Percentiles rank a stretch among this genome's conserved stretches.
These are phyloP conservation scores for Ceriagrion tenellum DNA, from an alignment of 2,888 invertebrate genomes.

Conservation along the genomic window DNA sequence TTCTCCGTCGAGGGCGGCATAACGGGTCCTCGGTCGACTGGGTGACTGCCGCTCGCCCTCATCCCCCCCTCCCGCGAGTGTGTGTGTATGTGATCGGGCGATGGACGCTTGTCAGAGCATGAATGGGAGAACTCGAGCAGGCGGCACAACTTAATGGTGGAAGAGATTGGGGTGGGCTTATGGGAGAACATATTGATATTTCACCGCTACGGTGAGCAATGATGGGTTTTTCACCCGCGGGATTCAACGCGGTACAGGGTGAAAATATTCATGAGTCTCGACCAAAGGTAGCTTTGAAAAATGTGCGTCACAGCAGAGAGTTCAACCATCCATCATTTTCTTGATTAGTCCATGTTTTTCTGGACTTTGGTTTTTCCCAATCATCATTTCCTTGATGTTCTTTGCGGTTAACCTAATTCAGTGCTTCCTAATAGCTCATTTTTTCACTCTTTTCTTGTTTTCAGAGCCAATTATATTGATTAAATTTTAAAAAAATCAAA, in stretches of 20 bases:
- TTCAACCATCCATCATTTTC: background rate
- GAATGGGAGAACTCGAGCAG: background rate
- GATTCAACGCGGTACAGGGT: background rate
- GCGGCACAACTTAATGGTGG: background rate
- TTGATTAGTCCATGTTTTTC: background rate
- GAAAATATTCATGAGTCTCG: background rate
- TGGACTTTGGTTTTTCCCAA: background rate
- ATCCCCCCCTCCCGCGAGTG: too few species aligned
- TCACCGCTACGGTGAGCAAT: background rate
- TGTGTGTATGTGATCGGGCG: background rate
- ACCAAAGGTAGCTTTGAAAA: background rate
- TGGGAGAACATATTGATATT: constrained; percentile 12
- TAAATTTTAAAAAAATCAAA: too few species aligned
- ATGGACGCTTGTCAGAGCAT: constrained; percentile 43
- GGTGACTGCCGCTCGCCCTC: background rate
- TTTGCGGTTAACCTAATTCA: background rate
- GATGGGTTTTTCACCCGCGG: background rate
- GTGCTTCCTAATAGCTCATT: too few species aligned
- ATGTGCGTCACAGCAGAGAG: too few species aligned
- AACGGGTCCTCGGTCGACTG: background rate
- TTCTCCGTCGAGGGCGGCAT: constrained; percentile 33
- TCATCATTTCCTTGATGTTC: background rate
- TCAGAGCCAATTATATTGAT: too few species aligned
- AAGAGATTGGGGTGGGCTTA: background rate
- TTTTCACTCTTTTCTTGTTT: too few species aligned